These are phyloP conservation scores for Danio choprae DNA, from an alignment of 2,797 vertebrate genomes.

Conservation along the genomic window DNA sequence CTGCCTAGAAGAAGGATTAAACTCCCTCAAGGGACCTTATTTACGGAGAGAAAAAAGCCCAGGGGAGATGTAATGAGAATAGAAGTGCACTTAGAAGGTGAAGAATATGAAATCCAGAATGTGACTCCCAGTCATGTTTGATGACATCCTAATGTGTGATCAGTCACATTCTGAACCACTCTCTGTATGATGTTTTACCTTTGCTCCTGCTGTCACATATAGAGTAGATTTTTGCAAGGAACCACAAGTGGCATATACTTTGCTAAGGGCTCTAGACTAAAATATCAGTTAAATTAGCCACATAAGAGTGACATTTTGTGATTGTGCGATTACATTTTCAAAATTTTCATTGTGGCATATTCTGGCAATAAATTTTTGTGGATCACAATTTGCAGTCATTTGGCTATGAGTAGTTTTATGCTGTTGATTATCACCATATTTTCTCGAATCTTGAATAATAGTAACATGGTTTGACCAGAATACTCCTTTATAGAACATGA, in stretches of 20 bases:
- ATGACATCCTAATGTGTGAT: constrained; percentile 14
- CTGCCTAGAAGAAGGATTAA: constrained; percentile 32
- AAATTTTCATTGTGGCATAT: too few relatives aligned
- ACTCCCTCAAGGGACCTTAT: constrained; percentile 34
- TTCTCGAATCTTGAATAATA: too few relatives aligned
- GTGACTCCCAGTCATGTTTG: constrained; percentile 17
- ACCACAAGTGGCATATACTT: neutral
- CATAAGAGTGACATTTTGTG: too few relatives aligned
- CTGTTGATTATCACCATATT: too few relatives aligned
- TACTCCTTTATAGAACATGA: too few relatives aligned
- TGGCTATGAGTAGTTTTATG: too few relatives aligned
- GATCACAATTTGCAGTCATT: too few relatives aligned
- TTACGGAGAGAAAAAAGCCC: constrained; percentile 32
- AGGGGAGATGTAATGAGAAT: constrained; percentile 35
- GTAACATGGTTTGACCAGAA: too few relatives aligned
- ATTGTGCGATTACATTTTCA: too few relatives aligned
- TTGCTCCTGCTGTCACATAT: neutral
- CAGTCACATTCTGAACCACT: constrained; percentile 14
- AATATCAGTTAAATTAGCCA: too few relatives aligned
- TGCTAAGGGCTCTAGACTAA: neutral
- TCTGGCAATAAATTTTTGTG: too few relatives aligned
- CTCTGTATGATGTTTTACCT: neutral
- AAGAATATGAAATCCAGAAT: constrained; percentile 25
- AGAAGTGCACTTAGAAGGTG: constrained; percentile 27
- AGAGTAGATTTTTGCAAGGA: neutral